phyloP scores from a whole-genome alignment of 2,888 invertebrate genomes.

The Conops quadrifasciatus region DNA sequence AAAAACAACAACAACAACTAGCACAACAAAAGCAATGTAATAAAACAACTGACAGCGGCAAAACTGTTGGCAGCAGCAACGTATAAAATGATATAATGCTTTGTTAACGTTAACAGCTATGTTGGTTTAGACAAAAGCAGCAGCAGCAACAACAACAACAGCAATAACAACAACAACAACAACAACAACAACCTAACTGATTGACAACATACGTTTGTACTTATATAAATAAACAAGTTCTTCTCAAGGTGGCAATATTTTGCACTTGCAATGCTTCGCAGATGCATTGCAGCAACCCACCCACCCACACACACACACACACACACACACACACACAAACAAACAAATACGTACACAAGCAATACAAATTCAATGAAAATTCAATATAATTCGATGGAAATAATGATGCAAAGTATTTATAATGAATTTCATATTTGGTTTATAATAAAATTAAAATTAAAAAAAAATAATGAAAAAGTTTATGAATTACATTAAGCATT shows the following conservation, averaged over 20 bases:
- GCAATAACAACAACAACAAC: not conserved
- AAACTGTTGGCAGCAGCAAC: not conserved
- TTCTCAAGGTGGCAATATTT: slow-evolving; percentile 1
- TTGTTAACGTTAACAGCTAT: not conserved
- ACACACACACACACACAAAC: not conserved
- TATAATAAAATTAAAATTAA: too few relatives aligned
- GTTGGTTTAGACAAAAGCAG: not conserved
- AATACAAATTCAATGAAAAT: too few relatives aligned
- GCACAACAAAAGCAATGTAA: too few relatives aligned
- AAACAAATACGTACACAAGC: not conserved
- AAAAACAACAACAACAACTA: not conserved
- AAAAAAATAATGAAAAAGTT: too few relatives aligned
- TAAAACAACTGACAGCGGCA: not conserved
- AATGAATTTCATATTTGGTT: too few relatives aligned
- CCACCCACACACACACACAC: not conserved
- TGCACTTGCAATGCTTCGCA: not conserved
- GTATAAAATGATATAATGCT: not conserved
- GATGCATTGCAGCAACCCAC: too few relatives aligned
- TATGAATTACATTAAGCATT: too few relatives aligned
- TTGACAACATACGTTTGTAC: not conserved
- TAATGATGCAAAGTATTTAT: too few relatives aligned
- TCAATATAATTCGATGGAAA: too few relatives aligned
- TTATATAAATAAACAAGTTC: not conserved
- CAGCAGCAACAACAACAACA: not conserved
- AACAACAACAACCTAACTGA: not conserved